These are phyloP conservation scores for Drosophila micromelanica DNA, from an alignment of 1,140 invertebrate species.

Conservation along the genomic window DNA sequence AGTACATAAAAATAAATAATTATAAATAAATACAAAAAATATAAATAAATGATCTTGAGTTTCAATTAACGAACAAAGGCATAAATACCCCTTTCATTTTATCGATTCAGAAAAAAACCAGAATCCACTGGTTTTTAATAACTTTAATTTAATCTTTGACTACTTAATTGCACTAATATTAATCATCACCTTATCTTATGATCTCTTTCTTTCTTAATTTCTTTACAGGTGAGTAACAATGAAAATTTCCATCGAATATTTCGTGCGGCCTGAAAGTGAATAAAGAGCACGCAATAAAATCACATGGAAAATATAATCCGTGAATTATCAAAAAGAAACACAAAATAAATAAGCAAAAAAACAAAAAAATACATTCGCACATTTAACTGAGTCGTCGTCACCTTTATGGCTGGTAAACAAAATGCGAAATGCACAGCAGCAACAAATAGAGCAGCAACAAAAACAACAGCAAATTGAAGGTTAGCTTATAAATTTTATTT, in stretches of 20 bases:
- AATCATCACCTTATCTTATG: constrained; percentile 35
- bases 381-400: constrained; percentile 45
- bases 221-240: constrained; percentile 67
- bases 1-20: too few species aligned
- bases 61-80: too few species aligned
- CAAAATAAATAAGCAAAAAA: constrained; percentile 13
- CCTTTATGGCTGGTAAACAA: constrained; percentile 67
- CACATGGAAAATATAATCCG: constrained; percentile 21
- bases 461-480: constrained; percentile 49
- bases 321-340: constrained; percentile 24
- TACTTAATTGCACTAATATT: constrained; percentile 4
- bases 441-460: constrained; percentile 36
- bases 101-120: background rate
- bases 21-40: too few species aligned
- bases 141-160: constrained; percentile 1
- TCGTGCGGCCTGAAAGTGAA: constrained; percentile 2
- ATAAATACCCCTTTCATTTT: too few species aligned
- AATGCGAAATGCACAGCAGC: constrained; percentile 62
- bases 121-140: background rate
- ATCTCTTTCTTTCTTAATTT: constrained; percentile 48
- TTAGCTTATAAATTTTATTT: constrained; percentile 70
- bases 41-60: too few species aligned
- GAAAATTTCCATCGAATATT: constrained; percentile 26
- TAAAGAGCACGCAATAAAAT: constrained; percentile 36
- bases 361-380: constrained; percentile 20